phyloP scores from a whole-genome alignment of 2,797 vertebrate species.

The Peromyscus nudipes region DNA sequence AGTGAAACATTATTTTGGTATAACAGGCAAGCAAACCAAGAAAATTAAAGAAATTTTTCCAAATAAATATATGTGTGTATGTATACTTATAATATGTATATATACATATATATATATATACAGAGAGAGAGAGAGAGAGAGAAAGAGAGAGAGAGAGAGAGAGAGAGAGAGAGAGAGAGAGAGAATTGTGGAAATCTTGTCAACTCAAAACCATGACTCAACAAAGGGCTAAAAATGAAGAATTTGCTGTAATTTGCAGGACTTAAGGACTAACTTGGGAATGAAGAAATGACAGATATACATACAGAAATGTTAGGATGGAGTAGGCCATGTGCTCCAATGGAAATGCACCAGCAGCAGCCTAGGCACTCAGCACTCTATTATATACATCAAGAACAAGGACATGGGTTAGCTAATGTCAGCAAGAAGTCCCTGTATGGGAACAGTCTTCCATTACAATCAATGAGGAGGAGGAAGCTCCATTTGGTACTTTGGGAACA shows the following conservation, averaged over 20 bases:
- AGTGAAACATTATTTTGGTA: neutral
- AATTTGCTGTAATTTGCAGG: neutral
- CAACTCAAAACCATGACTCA: conserved; percentile 6
- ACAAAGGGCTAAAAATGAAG: neutral
- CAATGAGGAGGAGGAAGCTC: too few relatives aligned
- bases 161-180: too few relatives aligned
- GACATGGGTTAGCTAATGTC: neutral
- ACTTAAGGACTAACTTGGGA: neutral
- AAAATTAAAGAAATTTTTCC: neutral
- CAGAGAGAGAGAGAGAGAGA: too few relatives aligned
- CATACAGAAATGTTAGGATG: neutral
- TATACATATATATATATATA: neutral
- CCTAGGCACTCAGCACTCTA: too few relatives aligned
- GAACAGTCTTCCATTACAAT: neutral
- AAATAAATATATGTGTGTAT: neutral
- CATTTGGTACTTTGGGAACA: neutral
- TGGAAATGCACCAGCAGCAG: neutral
- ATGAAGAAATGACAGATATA: neutral
- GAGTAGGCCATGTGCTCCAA: neutral
- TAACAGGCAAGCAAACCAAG: conserved; percentile 44
- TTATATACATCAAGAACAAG: neutral
- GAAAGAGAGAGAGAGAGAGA: too few relatives aligned
- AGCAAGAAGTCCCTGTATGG: neutral
- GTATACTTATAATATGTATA: neutral
- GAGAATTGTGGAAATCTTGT: neutral